A percentile compares a stretch with the other conserved stretches of the same genome.
phyloP scores from a whole-genome alignment of 1,140 invertebrate species.

The Bombyx mori region ASM3026992v2 NC_085123.1:10082001-10082500 shows the following conservation, averaged over 20 bases:
- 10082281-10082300: constrained; percentile 7
- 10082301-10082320: too few species aligned
- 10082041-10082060: constrained; percentile 34
- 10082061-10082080: constrained; percentile 29
- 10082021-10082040: constrained; percentile 1
- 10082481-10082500: too few species aligned
- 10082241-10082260: constrained; percentile 43
- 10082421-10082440: constrained; percentile 11
- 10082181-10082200: constrained; percentile 53
- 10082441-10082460: neutral
- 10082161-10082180: constrained; percentile 63
- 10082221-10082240: constrained; percentile 49
- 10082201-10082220: constrained; percentile 51
- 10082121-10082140: constrained; percentile 56
- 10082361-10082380: constrained; percentile 25
- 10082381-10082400: constrained; percentile 13
- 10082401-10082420: neutral
- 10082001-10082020: too few species aligned
- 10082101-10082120: constrained; percentile 42
- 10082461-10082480: neutral
- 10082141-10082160: constrained; percentile 59
- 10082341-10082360: constrained; percentile 17
- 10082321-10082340: constrained; percentile 1
- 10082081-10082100: constrained; percentile 16
- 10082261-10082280: constrained; percentile 30